phyloP scores from a whole-genome alignment of 2,113 vertebrate genomes.

The Heloderma charlesbogerti region DNA sequence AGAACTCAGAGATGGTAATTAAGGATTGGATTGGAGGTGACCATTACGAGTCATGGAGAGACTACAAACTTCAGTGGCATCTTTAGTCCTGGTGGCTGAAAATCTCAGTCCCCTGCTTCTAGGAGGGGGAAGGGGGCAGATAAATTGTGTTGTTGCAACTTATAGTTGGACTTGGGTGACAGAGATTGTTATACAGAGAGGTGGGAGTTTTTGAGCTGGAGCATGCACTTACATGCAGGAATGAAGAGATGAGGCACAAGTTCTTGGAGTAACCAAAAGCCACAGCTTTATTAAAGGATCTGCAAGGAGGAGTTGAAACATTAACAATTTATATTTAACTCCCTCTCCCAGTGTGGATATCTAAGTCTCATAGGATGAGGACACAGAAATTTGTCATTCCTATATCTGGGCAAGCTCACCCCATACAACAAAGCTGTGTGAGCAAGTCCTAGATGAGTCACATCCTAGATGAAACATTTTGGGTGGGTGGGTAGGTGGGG shows the following conservation, averaged over 20 bases:
- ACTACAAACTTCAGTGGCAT: too few species aligned
- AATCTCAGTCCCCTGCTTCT: too few species aligned
- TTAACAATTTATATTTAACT: too few species aligned
- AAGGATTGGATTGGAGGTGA: too few species aligned
- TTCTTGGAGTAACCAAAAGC: not conserved
- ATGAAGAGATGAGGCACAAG: not conserved
- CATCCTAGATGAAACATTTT: not conserved
- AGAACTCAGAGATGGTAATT: too few species aligned
- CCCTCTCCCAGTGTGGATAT: not conserved
- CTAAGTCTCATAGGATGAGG: not conserved
- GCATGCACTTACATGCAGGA: not conserved
- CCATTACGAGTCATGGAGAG: too few species aligned
- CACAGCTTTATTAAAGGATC: not conserved
- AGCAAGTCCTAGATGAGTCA: not conserved
- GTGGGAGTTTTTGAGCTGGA: not conserved
- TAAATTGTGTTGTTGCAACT: too few species aligned
- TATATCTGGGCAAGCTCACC: too few species aligned
- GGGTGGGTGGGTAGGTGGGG: not conserved
- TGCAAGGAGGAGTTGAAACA: not conserved
- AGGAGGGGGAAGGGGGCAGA: too few species aligned
- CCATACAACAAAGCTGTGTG: not conserved
- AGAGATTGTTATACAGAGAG: not conserved
- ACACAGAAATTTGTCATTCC: not conserved
- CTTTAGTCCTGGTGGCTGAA: too few species aligned
- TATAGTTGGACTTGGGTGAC: not conserved